A percentile compares a stretch with the other conserved stretches of the same genome.
These are phyloP conservation scores for Chrysolina oricalcia DNA, from an alignment of 2,888 invertebrate genomes.

Conservation along the genomic window DNA sequence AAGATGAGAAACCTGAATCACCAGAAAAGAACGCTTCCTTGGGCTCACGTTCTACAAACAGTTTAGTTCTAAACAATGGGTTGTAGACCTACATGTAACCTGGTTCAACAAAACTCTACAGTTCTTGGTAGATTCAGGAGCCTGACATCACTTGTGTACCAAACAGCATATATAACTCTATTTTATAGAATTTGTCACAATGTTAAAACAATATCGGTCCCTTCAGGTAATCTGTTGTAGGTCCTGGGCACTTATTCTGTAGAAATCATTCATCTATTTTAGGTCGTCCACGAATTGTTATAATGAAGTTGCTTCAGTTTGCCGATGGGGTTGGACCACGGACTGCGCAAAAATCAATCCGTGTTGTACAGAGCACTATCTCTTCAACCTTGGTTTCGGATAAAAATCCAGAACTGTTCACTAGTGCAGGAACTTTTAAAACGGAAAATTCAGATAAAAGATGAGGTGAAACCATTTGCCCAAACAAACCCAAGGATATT, in stretches of 20 bases:
- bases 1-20: background rate
- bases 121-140: slow-evolving; percentile 37
- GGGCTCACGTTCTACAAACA: slow-evolving; percentile 24
- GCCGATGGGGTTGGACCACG: background rate
- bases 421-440: slow-evolving; percentile 40
- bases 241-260: slow-evolving; percentile 8
- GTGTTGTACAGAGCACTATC: no score
- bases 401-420: slow-evolving; percentile 36
- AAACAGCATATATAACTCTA: slow-evolving; percentile 8
- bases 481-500: slow-evolving; percentile 48
- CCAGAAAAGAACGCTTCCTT: slow-evolving; percentile 19
- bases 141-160: slow-evolving; percentile 29
- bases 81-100: slow-evolving; percentile 6
- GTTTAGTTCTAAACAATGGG: slow-evolving; percentile 25
- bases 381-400: no score
- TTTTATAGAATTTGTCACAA: background rate
- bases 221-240: slow-evolving; percentile 28
- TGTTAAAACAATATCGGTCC: slow-evolving; percentile 40
- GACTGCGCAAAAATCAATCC: no score
- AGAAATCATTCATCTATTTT: slow-evolving; percentile 11
- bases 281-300: slow-evolving; percentile 11
- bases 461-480: slow-evolving; percentile 38
- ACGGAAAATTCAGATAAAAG: slow-evolving; percentile 42
- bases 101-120: slow-evolving; percentile 22
- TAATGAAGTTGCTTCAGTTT: slow-evolving; percentile 22